Percentiles rank a stretch among this genome's conserved stretches.
Conservation (phyloP, 2,888 invertebrate species). For the Morpho helenor region DNA sequence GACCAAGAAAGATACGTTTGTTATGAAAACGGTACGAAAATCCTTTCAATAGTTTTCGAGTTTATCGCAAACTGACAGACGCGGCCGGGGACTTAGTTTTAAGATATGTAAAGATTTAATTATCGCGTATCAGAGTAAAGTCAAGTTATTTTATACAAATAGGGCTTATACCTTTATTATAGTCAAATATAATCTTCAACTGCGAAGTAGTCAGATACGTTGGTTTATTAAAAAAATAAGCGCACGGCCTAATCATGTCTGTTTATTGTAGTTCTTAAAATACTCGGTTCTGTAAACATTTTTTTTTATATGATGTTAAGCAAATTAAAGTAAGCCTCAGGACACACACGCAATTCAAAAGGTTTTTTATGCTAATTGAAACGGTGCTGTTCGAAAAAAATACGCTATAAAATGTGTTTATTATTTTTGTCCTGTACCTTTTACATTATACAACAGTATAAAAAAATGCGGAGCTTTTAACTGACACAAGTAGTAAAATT, state of each 20-base stretch:
- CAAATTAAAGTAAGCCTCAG: constrained; percentile 15
- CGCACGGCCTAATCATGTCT: constrained; percentile 2
- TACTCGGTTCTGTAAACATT: constrained; percentile 12
- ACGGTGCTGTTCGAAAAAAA: constrained; percentile 1
- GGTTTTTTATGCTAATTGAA: constrained; percentile 9
- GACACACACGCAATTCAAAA: constrained; percentile 9
- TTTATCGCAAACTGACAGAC: too few species aligned
- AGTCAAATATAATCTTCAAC: too few species aligned
- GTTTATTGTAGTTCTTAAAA: constrained; percentile 12
- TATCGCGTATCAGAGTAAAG: too few species aligned
- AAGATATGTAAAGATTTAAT: too few species aligned
- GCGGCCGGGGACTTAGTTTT: too few species aligned
- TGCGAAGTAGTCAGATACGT: neutral
- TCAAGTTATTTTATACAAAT: too few species aligned
- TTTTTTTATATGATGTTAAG: constrained; percentile 21
- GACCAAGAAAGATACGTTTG: too few species aligned
- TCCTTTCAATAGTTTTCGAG: too few species aligned
- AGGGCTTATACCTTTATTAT: too few species aligned
- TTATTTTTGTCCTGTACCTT: neutral
- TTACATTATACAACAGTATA: neutral
- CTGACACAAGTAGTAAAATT: too few species aligned
- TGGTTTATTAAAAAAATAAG: neutral
- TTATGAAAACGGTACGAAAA: too few species aligned
- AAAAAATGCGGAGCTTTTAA: too few species aligned
- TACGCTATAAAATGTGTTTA: neutral